Evolutionary conservation across 2,113 vertebrate genomes (phyloP).

Genomic region (Chloroceryle aenea): DNA sequence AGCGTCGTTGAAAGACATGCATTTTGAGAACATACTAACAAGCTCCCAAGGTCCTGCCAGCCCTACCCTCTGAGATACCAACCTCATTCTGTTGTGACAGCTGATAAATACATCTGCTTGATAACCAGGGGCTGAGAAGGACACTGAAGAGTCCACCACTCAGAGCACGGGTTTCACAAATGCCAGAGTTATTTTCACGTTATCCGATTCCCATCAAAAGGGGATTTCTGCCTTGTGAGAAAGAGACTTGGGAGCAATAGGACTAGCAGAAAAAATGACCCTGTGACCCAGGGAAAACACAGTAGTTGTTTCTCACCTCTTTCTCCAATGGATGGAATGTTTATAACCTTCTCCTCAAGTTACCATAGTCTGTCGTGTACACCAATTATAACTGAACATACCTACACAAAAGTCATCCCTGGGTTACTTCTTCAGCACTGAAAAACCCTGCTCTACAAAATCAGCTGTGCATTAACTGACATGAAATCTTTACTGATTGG

Average conservation of each 20-base stretch:
- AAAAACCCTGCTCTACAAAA: background rate
- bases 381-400: background rate
- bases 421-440: background rate
- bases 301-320: background rate
- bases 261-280: background rate
- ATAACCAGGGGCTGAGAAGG: background rate
- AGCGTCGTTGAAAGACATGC: background rate
- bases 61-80: background rate
- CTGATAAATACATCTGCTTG: background rate
- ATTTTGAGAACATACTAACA: fast-evolving
- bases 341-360: background rate
- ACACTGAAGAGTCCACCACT: background rate
- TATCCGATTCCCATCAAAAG: background rate
- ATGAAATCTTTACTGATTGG: no score
- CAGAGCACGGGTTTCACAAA: background rate
- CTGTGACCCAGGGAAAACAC: background rate
- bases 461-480: background rate
- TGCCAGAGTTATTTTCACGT: background rate
- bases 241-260: background rate
- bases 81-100: background rate
- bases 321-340: background rate
- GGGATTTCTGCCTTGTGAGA: background rate
- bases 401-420: background rate
- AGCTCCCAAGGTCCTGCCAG: background rate
- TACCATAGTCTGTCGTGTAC: background rate